Evolutionary conservation across 2,888 invertebrate genomes (phyloP).

Genomic region (Acholoe squamosa): DNA sequence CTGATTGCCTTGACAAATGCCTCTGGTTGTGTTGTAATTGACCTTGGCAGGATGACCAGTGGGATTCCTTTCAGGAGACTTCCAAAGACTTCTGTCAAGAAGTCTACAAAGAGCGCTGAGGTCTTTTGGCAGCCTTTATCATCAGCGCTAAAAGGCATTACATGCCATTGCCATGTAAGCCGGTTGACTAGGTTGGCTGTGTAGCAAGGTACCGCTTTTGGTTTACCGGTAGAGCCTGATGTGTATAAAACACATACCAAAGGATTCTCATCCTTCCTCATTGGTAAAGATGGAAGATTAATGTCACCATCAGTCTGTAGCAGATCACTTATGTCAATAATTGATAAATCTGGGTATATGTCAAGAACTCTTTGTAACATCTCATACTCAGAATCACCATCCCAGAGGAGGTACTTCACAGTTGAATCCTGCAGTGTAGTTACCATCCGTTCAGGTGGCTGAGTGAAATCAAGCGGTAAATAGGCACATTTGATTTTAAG

Average conservation of each 20-base stretch:
- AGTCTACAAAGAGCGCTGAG: conserved; percentile 94
- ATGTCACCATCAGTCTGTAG: not conserved
- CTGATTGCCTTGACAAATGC: conserved; percentile 88
- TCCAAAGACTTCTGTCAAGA: conserved; percentile 94
- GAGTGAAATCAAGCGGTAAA: conserved; percentile 74
- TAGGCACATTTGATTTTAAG: conserved; percentile 71
- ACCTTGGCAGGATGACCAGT: conserved; percentile 89
- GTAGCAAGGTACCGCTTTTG: conserved; percentile 93
- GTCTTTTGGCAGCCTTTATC: conserved; percentile 93
- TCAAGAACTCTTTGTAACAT: not conserved
- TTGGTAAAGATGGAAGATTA: not conserved
- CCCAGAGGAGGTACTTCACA: conserved; percentile 44
- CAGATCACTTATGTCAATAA: not conserved
- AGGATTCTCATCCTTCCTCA: not conserved
- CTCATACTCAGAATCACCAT: conserved; percentile 64
- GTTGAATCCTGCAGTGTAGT: conserved; percentile 73
- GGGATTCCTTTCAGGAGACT: conserved; percentile 90
- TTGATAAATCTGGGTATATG: not conserved
- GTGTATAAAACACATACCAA: conserved; percentile 88
- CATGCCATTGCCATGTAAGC: conserved; percentile 93
- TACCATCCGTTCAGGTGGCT: conserved; percentile 71
- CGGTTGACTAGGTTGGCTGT: conserved; percentile 89
- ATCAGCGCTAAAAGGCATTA: conserved; percentile 90
- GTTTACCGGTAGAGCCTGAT: conserved; percentile 93
- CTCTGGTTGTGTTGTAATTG: conserved; percentile 90